These are phyloP conservation scores for Nematopogon swammerdamellus DNA, from an alignment of 2,888 invertebrate species.

Conservation along the genomic window DNA sequence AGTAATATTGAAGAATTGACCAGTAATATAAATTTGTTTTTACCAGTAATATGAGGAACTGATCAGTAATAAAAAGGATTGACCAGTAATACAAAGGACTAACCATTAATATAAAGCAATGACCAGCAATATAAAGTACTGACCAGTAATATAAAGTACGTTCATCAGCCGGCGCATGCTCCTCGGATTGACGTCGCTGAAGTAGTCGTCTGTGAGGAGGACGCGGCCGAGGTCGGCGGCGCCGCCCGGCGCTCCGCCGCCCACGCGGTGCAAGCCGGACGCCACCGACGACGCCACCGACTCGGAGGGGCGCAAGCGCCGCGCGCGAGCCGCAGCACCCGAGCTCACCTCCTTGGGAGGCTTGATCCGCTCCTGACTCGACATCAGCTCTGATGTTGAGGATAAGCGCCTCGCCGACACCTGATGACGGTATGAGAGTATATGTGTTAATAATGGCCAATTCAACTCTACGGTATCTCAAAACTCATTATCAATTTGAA, in stretches of 20 bases:
- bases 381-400: conserved; percentile 77
- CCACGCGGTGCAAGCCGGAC: conserved; percentile 76
- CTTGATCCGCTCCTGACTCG: conserved; percentile 78
- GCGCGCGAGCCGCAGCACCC: conserved; percentile 64
- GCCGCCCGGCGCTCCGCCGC: conserved; percentile 47
- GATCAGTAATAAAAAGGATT: too few relatives aligned
- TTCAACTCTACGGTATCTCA: too few relatives aligned
- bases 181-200: conserved; percentile 97
- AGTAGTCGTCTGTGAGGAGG: conserved; percentile 95
- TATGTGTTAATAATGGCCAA: too few relatives aligned
- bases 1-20: too few relatives aligned
- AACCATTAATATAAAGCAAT: too few relatives aligned
- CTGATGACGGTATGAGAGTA: conserved; percentile 18
- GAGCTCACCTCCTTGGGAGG: conserved; percentile 59
- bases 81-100: too few relatives aligned
- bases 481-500: too few relatives aligned
- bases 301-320: conserved; percentile 78
- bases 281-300: conserved; percentile 90
- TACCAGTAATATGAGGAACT: too few relatives aligned
- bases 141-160: conserved; percentile 93
- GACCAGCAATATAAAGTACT: too few relatives aligned
- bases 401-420: conserved; percentile 75
- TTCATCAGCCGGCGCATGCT: conserved; percentile 97
- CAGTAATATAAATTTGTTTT: too few relatives aligned
- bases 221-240: conserved; percentile 73